Percentiles rank a stretch among this genome's conserved stretches.
These are phyloP conservation scores for Melanerpes formicivorus DNA, from an alignment of 2,113 vertebrate genomes.

Conservation along the genomic window DNA sequence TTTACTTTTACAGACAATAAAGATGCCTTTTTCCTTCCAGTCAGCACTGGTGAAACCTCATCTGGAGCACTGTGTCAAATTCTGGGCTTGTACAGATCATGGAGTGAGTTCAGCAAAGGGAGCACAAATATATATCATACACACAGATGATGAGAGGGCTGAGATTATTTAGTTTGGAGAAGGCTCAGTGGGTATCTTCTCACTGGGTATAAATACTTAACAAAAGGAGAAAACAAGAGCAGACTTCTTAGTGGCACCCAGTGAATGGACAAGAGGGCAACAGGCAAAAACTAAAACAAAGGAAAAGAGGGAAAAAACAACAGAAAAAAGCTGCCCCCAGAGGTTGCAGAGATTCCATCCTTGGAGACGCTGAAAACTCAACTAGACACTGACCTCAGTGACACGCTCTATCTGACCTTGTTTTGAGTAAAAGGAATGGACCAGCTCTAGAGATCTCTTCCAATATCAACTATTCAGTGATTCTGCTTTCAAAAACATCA, in stretches of 20 bases:
- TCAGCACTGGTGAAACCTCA: neutral
- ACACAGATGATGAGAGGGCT: neutral
- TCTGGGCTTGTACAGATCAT: neutral
- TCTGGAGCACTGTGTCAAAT: neutral
- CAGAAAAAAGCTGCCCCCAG: neutral
- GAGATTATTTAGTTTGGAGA: neutral
- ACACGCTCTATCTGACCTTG: neutral
- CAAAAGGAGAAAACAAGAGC: neutral
- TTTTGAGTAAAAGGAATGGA: neutral
- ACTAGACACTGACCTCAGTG: neutral
- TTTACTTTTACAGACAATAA: neutral
- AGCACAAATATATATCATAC: neutral
- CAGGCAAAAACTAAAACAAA: neutral
- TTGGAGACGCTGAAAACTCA: neutral
- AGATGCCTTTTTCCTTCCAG: neutral
- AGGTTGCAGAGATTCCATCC: neutral
- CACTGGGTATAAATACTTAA: neutral
- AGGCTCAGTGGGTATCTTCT: neutral
- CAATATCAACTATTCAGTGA: neutral
- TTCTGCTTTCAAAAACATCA: neutral
- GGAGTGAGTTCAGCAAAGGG: neutral
- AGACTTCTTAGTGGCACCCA: neutral
- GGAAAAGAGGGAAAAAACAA: neutral
- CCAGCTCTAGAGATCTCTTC: neutral
- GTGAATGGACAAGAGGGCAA: neutral